phyloP scores from a whole-genome alignment of 2,888 invertebrate genomes.

The Harpalus rufipes region DNA sequence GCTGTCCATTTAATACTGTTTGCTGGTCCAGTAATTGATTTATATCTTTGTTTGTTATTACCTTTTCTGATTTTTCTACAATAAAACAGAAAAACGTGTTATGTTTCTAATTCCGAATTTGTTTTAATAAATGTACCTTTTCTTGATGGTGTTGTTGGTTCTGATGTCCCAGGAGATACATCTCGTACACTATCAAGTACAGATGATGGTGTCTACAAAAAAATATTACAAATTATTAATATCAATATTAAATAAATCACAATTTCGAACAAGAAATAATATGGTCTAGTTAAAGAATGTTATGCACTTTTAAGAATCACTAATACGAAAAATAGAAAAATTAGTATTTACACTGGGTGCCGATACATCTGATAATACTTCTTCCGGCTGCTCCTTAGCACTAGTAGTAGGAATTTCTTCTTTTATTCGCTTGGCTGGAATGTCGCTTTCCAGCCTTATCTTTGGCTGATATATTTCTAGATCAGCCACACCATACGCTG shows the following conservation, averaged over 20 bases:
- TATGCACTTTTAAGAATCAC: neutral
- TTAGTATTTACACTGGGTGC: constrained; percentile 41
- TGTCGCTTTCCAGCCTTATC: constrained; percentile 29
- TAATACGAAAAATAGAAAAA: neutral
- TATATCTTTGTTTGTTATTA: too few species aligned
- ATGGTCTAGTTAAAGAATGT: neutral
- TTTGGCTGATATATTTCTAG: neutral
- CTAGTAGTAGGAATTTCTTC: neutral
- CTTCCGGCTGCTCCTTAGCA: neutral
- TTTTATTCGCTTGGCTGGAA: constrained; percentile 10
- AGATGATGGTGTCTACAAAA: constrained; percentile 1
- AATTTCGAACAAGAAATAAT: neutral
- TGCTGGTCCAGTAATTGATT: too few species aligned
- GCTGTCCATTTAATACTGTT: too few species aligned
- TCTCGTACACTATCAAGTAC: neutral
- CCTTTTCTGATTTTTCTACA: neutral
- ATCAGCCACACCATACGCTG: constrained; percentile 39
- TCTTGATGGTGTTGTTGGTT: neutral
- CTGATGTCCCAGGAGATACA: neutral
- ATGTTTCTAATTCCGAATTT: neutral
- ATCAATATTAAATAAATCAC: too few species aligned
- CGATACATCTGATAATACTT: neutral
- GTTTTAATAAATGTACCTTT: neutral
- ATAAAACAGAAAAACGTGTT: neutral
- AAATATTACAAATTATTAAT: neutral